phyloP scores from a whole-genome alignment of 2,888 invertebrate species.

The Sepiola atlantica region DNA sequence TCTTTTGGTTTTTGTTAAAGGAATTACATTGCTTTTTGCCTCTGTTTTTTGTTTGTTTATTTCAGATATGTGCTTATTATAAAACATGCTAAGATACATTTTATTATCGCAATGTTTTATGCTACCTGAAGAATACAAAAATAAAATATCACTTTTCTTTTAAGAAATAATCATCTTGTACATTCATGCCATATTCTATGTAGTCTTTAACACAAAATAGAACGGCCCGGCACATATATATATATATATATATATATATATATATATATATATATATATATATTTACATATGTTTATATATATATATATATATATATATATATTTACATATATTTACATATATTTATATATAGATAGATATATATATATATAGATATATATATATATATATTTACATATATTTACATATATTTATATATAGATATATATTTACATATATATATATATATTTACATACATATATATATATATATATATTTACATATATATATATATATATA shows the following conservation, averaged over 20 bases:
- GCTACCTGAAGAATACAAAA: background rate
- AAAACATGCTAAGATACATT: background rate
- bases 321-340: background rate
- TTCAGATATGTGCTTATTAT: background rate
- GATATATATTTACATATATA: background rate
- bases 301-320: background rate
- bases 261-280: too few species aligned
- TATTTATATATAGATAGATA: background rate
- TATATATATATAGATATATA: background rate
- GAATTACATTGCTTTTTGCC: too few species aligned
- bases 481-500: background rate
- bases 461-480: too few species aligned
- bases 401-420: too few species aligned
- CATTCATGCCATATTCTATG: background rate
- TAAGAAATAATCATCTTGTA: background rate
- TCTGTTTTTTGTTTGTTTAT: background rate
- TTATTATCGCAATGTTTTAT: background rate
- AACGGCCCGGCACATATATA: background rate
- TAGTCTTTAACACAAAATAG: background rate
- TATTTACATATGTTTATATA: too few species aligned
- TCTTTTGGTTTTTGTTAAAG: background rate
- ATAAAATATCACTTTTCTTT: background rate
- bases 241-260: background rate
- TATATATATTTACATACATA: background rate
- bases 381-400: too few species aligned